Conservation (phyloP, 1,140 invertebrate genomes). For the Arctopsyche grandis region DNA sequence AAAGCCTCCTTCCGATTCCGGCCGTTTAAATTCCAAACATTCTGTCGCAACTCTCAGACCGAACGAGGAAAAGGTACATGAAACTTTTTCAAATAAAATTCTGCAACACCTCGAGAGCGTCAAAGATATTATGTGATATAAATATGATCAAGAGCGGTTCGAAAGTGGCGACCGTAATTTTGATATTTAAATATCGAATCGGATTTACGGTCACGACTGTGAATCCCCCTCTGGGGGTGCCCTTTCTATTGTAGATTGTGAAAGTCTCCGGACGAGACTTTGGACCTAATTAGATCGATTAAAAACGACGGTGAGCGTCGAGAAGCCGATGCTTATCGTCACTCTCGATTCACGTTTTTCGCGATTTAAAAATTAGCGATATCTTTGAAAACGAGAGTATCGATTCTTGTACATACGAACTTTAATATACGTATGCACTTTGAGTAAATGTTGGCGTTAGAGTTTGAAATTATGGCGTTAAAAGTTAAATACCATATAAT, state of each 20-base stretch:
- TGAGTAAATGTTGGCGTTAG: too few relatives aligned
- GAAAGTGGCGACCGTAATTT: neutral
- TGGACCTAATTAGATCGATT: conserved; percentile 5
- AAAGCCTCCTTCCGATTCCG: neutral
- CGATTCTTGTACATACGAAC: too few relatives aligned
- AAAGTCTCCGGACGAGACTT: neutral
- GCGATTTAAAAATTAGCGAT: neutral
- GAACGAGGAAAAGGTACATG: too few relatives aligned
- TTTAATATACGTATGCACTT: too few relatives aligned
- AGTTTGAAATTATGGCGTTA: too few relatives aligned
- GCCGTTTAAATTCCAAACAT: neutral
- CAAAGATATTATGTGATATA: too few relatives aligned
- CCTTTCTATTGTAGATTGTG: conserved; percentile 19
- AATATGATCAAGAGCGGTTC: too few relatives aligned
- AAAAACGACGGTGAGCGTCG: neutral
- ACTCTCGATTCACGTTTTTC: neutral
- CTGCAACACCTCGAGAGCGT: too few relatives aligned
- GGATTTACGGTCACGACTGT: conserved; percentile 2
- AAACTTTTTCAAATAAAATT: too few relatives aligned
- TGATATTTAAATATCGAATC: conserved; percentile 19
- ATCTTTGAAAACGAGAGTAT: too few relatives aligned
- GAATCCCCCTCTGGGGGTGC: conserved; percentile 4
- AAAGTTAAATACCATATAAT: too few relatives aligned
- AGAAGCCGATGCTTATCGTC: conserved; percentile 8
- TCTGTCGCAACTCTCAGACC: neutral